These are phyloP conservation scores for Harlomillsia oculata DNA, from an alignment of 1,140 invertebrate species.

Conservation along the genomic window DNA sequence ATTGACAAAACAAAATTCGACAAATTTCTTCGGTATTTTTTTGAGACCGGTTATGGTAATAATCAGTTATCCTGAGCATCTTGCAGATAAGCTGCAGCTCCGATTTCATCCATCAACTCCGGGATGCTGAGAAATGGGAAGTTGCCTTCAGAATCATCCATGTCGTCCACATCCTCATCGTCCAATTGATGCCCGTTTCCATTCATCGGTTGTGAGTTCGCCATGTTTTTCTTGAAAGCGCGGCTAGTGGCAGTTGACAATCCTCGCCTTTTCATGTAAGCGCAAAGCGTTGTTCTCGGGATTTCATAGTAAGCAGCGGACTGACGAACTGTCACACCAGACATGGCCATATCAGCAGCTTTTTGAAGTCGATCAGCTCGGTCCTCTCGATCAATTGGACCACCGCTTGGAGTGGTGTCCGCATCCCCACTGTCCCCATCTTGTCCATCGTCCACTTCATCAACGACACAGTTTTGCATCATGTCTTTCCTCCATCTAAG, in stretches of 20 bases:
- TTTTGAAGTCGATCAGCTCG: slow-evolving; percentile 30
- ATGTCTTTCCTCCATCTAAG: too few relatives aligned
- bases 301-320: slow-evolving; percentile 33
- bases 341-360: slow-evolving; percentile 32
- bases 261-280: slow-evolving; percentile 34
- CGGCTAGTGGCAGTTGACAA: slow-evolving; percentile 11
- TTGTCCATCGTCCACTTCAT: too few relatives aligned
- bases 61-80: too few relatives aligned
- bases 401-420: slow-evolving; percentile 8
- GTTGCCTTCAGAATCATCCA: slow-evolving; percentile 27
- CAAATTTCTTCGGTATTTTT: too few relatives aligned
- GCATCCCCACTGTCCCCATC: not conserved
- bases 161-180: not conserved
- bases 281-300: slow-evolving; percentile 33
- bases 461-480: too few relatives aligned
- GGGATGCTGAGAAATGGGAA: slow-evolving; percentile 31
- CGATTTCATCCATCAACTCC: slow-evolving; percentile 32
- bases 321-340: slow-evolving; percentile 33
- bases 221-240: not conserved
- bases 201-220: slow-evolving; percentile 11
- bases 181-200: not conserved
- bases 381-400: slow-evolving; percentile 18
- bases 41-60: too few relatives aligned
- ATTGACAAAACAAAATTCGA: too few relatives aligned
- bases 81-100: too few relatives aligned